phyloP scores from a whole-genome alignment of 2,888 invertebrate species.

The Drosophila helvetica region DNA sequence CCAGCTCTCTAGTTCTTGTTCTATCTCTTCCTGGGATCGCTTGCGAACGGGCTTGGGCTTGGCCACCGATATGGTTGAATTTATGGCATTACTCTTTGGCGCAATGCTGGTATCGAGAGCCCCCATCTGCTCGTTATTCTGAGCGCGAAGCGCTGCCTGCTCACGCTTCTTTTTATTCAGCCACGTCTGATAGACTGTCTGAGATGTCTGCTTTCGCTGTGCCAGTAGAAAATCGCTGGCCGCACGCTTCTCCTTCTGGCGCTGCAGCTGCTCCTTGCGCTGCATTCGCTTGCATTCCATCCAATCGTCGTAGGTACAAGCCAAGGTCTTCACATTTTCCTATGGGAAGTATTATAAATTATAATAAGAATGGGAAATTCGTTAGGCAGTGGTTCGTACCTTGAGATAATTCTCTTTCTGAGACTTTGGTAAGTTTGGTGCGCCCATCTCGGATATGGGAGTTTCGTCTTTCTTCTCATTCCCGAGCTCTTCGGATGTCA shows the following conservation, averaged over 20 bases:
- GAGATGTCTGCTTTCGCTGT: constrained; percentile 66
- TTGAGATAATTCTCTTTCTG: not conserved
- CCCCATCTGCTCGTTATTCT: constrained; percentile 21
- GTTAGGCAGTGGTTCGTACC: not conserved
- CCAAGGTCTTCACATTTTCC: constrained; percentile 19
- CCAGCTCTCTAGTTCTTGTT: constrained; percentile 55
- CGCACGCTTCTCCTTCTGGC: constrained; percentile 53
- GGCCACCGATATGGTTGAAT: no score
- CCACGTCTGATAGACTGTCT: constrained; percentile 78
- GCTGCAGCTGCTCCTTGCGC: constrained; percentile 20
- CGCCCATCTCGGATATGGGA: not conserved
- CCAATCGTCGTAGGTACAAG: constrained; percentile 77
- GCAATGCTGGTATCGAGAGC: constrained; percentile 3
- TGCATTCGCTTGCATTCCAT: constrained; percentile 74
- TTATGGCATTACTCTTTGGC: not conserved
- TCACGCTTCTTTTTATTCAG: constrained; percentile 61
- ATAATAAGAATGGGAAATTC: not conserved
- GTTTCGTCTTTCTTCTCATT: not conserved
- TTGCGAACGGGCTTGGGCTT: constrained; percentile 25
- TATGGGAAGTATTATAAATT: not conserved
- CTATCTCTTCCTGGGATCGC: constrained; percentile 43
- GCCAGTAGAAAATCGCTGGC: constrained; percentile 45
- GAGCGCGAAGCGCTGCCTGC: constrained; percentile 32
- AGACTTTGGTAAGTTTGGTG: no score
- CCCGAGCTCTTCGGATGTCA: not conserved